A percentile compares a stretch with the other conserved stretches of the same genome.
phyloP scores from a whole-genome alignment of 2,113 vertebrate genomes.

The Sakesphorus luctuosus region DNA sequence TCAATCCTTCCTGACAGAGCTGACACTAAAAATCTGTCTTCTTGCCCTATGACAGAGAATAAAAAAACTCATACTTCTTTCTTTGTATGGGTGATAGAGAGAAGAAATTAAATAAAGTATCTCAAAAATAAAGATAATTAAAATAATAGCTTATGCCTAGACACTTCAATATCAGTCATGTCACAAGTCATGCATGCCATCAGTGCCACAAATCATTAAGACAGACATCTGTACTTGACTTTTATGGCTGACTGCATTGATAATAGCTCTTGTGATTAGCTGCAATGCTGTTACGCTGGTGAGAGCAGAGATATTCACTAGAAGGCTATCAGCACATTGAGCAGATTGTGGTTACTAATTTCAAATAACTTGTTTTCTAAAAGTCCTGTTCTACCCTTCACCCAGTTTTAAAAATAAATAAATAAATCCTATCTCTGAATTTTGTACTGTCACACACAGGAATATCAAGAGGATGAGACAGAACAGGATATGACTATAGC shows the following conservation, averaged over 20 bases:
- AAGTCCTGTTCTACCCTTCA: background rate
- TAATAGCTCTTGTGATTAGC: background rate
- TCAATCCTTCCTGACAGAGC: background rate
- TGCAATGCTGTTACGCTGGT: background rate
- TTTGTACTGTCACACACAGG: background rate
- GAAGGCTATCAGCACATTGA: background rate
- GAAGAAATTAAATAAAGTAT: background rate
- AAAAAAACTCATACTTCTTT: background rate
- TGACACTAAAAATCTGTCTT: background rate
- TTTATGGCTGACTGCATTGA: background rate
- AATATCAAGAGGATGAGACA: background rate
- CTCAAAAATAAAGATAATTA: background rate
- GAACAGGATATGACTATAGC: background rate
- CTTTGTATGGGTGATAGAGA: background rate
- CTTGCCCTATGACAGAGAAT: background rate
- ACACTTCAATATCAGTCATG: background rate
- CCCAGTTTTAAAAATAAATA: background rate
- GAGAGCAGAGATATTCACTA: background rate
- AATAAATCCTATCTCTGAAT: background rate
- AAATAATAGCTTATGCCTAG: background rate
- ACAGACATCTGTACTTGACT: background rate
- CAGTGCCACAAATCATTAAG: background rate
- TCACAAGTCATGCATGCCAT: background rate
- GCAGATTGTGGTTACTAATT: background rate
- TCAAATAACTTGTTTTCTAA: background rate